phyloP scores from a whole-genome alignment of 2,888 invertebrate species.

The Andrena flavipes region DNA sequence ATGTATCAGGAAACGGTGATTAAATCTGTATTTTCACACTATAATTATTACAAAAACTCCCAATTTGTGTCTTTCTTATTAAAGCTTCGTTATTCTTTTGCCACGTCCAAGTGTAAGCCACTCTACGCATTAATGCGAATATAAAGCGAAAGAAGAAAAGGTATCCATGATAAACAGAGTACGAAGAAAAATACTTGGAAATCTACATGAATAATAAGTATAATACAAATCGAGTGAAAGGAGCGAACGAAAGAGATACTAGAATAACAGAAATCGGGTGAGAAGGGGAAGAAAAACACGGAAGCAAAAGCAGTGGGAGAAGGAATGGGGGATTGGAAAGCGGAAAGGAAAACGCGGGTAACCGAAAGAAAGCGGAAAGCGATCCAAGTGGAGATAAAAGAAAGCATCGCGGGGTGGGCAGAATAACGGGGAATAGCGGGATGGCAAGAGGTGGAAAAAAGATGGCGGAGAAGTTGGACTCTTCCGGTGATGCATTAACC shows the following conservation, averaged over 20 bases:
- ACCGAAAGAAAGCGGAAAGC: not conserved
- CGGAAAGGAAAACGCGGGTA: not conserved
- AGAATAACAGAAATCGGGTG: not conserved
- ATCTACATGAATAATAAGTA: too few relatives aligned
- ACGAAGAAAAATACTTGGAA: too few relatives aligned
- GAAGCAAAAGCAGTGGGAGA: not conserved
- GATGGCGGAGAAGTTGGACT: conserved; percentile 69
- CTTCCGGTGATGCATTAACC: conserved; percentile 83
- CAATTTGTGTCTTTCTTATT: too few relatives aligned
- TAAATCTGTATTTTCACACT: too few relatives aligned
- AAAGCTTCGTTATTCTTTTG: too few relatives aligned
- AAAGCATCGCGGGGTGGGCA: not conserved
- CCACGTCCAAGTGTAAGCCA: too few relatives aligned
- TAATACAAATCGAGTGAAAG: too few relatives aligned
- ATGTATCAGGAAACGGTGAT: too few relatives aligned
- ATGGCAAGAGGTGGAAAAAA: conserved; percentile 19
- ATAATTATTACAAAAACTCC: too few relatives aligned
- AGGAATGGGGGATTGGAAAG: not conserved
- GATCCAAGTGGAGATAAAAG: not conserved
- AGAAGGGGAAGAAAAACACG: not conserved
- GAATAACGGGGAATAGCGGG: not conserved
- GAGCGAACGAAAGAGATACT: not conserved
- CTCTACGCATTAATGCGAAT: too few relatives aligned
- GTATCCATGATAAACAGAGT: too few relatives aligned
- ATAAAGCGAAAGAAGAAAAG: too few relatives aligned